A percentile compares a stretch with the other conserved stretches of the same genome.
Conservation (phyloP, 53 echinoderm and acorn worm species). For the Holothuria leucospilota region DNA sequence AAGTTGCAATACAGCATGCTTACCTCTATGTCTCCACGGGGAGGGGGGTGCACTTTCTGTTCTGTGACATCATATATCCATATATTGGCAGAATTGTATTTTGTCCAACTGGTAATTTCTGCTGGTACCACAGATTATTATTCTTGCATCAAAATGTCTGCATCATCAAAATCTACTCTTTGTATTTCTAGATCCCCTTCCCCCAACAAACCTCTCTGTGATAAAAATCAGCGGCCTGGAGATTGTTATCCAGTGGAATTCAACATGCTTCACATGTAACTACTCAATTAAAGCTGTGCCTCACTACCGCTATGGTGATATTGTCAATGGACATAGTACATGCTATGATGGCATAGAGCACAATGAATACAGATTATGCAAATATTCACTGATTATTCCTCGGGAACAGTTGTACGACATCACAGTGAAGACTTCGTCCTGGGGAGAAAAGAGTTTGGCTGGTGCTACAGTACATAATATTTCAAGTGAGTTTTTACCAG, state of each 20-base stretch:
- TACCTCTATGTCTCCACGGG: no score
- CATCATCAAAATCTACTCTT: not conserved
- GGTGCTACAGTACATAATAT: not conserved
- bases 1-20: no score
- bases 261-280: not conserved
- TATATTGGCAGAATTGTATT: no score
- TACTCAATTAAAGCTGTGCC: not conserved
- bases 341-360: not conserved
- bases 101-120: no score
- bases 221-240: slow-evolving; percentile 2
- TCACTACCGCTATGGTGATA: not conserved
- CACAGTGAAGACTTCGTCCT: not conserved
- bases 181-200: not conserved
- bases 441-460: not conserved
- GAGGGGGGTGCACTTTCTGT: no score
- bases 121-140: no score
- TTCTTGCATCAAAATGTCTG: no score
- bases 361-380: not conserved
- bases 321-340: not conserved
- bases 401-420: not conserved
- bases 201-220: not conserved
- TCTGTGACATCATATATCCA: no score
- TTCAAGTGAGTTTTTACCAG: not conserved
- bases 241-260: not conserved
- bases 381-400: not conserved